Evolutionary conservation across 2,797 vertebrate genomes (phyloP), one percentile per base, ranked within the genome.

Genomic region (Psittacula derbiana): DNA sequence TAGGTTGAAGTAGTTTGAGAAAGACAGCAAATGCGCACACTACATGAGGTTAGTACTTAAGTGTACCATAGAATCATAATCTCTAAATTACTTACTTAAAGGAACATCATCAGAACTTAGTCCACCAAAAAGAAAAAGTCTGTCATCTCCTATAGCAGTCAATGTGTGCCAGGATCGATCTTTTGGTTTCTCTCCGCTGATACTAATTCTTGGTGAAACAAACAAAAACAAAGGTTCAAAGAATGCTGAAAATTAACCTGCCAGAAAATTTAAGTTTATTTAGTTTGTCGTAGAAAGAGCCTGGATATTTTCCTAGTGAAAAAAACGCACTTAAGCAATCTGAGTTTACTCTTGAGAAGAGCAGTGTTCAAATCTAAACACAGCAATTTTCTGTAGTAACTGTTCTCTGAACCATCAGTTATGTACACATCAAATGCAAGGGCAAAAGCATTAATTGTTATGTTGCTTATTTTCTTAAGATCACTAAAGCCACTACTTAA

Each of bases 161-260:
- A 99, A 92, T 0, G 99, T 98, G 92, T 99, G 99, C 99, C 99
- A 99, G 9, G 99, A 99, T 47, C 99, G 98, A 83, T 99, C 98
- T 71, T 98, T 97, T 21, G 99, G 99, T 57, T 96, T 93, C 96
- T 98, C 98, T 95, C 98, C 98, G 90, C 80, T 97, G 97, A 98
- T 90, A 89, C 80, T 74, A 91, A 98, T 98, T 75, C 98, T 98
- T 89, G 53, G 72, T 7, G 62, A 70, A 83, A 96, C 57, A 85
- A 38, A 62, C 16, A 88, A 25, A 24, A 74, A 40, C 40, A 88
- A 10, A 40, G 23, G 69, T 53, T 87, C 72, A 83, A 94, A 69
- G 16, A 43, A 31, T 6, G 52, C 23, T 86, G n/a, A 44, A 58
- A 60, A 73, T 53, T 18, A 31, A 75, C 10, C 30, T 10, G 15